These are phyloP conservation scores for Polydrusus tereticollis DNA, from an alignment of 2,888 invertebrate species.

Conservation along the genomic window DNA sequence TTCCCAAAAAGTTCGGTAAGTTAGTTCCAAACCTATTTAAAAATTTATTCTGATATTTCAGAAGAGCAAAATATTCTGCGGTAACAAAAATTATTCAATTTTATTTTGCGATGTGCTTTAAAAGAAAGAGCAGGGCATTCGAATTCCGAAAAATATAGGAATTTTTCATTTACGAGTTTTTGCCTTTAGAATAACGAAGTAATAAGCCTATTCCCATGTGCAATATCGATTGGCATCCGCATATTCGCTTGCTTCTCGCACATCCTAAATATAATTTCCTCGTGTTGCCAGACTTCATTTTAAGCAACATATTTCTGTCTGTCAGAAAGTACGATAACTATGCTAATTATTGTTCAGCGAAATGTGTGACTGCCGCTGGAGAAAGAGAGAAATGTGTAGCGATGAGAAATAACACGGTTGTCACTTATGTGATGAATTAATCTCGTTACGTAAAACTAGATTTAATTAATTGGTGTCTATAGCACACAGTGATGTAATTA, in stretches of 20 bases:
- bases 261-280: not conserved
- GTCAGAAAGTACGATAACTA: constrained; percentile 17
- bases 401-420: not conserved
- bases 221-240: not conserved
- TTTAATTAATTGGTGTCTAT: constrained; percentile 9
- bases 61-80: too few relatives aligned
- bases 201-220: not conserved
- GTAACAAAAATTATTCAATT: too few relatives aligned
- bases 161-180: too few relatives aligned
- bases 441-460: not conserved
- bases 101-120: too few relatives aligned
- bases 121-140: too few relatives aligned
- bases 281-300: constrained; percentile 11
- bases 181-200: not conserved
- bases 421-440: not conserved
- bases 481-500: too few relatives aligned
- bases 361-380: constrained; percentile 9
- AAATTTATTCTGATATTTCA: too few relatives aligned
- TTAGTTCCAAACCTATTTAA: too few relatives aligned
- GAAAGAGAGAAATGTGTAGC: not conserved
- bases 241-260: constrained; percentile 1
- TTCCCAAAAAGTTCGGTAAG: too few relatives aligned
- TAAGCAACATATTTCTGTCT: constrained; percentile 8
- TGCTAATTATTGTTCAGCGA: constrained; percentile 19
- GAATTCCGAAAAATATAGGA: too few relatives aligned